Evolutionary conservation across 2,113 vertebrate genomes (phyloP).

Genomic region (Lontra canadensis): DNA sequence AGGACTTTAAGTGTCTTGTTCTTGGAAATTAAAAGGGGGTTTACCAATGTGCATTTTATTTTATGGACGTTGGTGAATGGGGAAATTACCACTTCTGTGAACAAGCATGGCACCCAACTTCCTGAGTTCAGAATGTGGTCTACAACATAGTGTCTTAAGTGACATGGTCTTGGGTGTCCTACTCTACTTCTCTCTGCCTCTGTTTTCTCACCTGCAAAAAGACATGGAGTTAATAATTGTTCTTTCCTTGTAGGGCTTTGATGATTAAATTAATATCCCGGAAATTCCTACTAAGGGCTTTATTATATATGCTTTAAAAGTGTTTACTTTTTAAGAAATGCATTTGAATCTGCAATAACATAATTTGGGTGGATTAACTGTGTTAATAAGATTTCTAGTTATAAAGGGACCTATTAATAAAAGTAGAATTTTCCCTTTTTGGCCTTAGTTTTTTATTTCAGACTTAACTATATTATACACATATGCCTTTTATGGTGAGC

Average conservation of each 20-base stretch:
- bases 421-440: background rate
- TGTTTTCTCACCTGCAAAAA: background rate
- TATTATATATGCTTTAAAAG: background rate
- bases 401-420: background rate
- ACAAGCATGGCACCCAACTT: background rate
- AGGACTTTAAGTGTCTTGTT: background rate
- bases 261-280: background rate
- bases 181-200: background rate
- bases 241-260: background rate
- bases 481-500: background rate
- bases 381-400: background rate
- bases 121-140: background rate
- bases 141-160: background rate
- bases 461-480: background rate
- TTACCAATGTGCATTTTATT: background rate
- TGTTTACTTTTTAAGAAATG: slow-evolving; percentile 18
- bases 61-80: background rate
- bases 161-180: background rate
- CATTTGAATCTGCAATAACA: background rate
- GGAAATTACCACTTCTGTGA: background rate
- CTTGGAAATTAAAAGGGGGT: background rate
- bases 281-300: background rate
- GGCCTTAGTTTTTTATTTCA: slow-evolving; percentile 32
- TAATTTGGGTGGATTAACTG: background rate
- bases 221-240: background rate